Evolutionary conservation across 2,888 invertebrate genomes (phyloP).

Genomic region (Dasysyrphus albostriatus): DNA sequence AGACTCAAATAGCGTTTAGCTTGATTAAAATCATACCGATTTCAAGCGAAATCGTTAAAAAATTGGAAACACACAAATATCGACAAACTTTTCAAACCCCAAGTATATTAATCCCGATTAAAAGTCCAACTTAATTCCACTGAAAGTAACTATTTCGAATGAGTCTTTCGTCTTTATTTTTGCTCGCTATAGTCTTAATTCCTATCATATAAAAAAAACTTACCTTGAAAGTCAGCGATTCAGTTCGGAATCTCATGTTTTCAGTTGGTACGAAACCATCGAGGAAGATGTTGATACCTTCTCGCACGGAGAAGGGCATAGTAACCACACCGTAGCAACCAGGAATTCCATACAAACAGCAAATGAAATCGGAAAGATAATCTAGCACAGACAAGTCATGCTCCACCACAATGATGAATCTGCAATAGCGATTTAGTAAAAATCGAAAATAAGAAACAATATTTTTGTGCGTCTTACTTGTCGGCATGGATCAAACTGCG

Average conservation of each 20-base stretch:
- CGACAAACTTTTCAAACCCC: too few relatives aligned
- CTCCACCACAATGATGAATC: constrained; percentile 99
- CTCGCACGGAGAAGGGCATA: constrained; percentile 99
- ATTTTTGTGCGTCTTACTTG: constrained; percentile 86
- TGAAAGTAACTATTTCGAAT: too few relatives aligned
- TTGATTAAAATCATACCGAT: too few relatives aligned
- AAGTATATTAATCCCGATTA: too few relatives aligned
- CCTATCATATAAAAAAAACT: not conserved
- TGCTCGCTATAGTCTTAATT: too few relatives aligned
- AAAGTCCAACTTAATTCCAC: too few relatives aligned
- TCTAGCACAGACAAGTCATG: constrained; percentile 99
- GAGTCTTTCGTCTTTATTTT: too few relatives aligned
- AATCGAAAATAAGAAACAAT: not conserved
- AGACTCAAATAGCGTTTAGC: too few relatives aligned
- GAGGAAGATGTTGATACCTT: constrained; percentile 99
- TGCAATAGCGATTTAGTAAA: constrained; percentile 82
- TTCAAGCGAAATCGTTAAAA: too few relatives aligned
- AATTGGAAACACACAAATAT: too few relatives aligned
- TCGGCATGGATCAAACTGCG: constrained; percentile 95
- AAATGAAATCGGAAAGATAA: constrained; percentile 99
- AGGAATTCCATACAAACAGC: constrained; percentile 98
- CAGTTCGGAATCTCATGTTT: constrained; percentile 98
- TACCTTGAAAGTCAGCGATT: constrained; percentile 96
- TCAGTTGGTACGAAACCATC: constrained; percentile 99
- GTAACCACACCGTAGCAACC: constrained; percentile 99